Percentiles rank a stretch among this genome's conserved stretches.
Conservation (phyloP, 2,797 vertebrate species). For the Melanotaenia pygmaea region DNA sequence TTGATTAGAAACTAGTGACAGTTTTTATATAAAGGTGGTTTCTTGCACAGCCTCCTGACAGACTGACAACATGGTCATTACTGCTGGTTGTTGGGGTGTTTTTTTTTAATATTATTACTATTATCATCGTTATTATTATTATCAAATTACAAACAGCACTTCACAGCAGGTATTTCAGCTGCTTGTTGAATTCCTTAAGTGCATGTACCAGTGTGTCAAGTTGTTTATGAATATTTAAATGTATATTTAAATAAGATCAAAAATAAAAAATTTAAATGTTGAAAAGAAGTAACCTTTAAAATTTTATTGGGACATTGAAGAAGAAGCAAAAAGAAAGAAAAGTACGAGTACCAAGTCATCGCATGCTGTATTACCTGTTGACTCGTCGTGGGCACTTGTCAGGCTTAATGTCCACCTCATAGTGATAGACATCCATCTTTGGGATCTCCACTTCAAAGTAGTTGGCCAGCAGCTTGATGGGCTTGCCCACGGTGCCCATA, state of each 20-base stretch:
- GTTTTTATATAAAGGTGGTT: constrained; percentile 24
- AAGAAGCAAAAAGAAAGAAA: neutral
- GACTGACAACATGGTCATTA: constrained; percentile 34
- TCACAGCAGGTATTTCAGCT: constrained; percentile 26
- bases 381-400: constrained; percentile 99
- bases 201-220: constrained; percentile 3
- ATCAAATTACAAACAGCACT: constrained; percentile 29
- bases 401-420: constrained; percentile 99
- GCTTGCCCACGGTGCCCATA: constrained; percentile 98
- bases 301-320: neutral
- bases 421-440: constrained; percentile 98
- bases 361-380: constrained; percentile 88
- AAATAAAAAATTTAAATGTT: neutral
- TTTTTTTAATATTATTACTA: neutral
- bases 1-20: constrained; percentile 3
- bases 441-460: constrained; percentile 99
- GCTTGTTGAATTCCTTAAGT: constrained; percentile 20
- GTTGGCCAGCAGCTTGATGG: constrained; percentile 98
- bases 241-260: neutral
- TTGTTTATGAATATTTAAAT: neutral
- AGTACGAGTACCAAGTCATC: neutral
- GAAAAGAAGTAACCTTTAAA: neutral
- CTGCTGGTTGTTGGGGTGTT: constrained; percentile 10
- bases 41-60: constrained; percentile 5
- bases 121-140: constrained; percentile 4